A percentile compares a stretch with the other conserved stretches of the same genome.
Conservation (phyloP, 2,888 invertebrate genomes). For the Syrista parreyssii region DNA sequence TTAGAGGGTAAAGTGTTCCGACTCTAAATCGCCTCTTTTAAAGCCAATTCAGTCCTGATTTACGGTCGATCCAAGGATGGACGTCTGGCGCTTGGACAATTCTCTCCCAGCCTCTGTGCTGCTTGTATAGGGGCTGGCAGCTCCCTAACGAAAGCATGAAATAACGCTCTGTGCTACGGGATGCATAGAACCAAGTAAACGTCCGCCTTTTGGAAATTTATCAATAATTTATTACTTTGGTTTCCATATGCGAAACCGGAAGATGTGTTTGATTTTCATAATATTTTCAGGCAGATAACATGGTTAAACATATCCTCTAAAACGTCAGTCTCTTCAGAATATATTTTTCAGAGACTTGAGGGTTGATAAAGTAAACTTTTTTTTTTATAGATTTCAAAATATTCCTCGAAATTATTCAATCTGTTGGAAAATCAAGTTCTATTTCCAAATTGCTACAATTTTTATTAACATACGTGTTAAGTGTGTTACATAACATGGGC, state of each 20-base stretch:
- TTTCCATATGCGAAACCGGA: neutral
- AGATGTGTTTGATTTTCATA: neutral
- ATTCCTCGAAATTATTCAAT: too few relatives aligned
- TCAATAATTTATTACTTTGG: neutral
- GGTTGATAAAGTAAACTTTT: neutral
- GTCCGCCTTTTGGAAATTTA: neutral
- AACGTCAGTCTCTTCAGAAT: neutral
- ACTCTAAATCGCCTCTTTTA: constrained; percentile 48
- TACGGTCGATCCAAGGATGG: constrained; percentile 25
- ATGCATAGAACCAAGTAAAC: neutral
- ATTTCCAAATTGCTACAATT: too few relatives aligned
- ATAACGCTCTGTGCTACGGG: neutral
- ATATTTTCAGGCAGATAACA: neutral
- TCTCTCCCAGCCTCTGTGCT: neutral
- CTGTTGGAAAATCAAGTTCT: too few relatives aligned
- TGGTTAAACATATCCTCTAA: neutral
- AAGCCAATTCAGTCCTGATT: constrained; percentile 43
- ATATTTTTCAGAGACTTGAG: neutral
- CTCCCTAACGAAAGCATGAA: neutral
- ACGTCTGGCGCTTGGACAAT: constrained; percentile 13
- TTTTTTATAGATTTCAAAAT: too few relatives aligned
- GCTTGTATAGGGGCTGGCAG: neutral
- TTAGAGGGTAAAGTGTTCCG: constrained; percentile 35
- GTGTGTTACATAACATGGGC: too few relatives aligned
- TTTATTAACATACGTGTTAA: too few relatives aligned